phyloP scores from a whole-genome alignment of 2,888 invertebrate genomes.

The Phalera bucephala region DNA sequence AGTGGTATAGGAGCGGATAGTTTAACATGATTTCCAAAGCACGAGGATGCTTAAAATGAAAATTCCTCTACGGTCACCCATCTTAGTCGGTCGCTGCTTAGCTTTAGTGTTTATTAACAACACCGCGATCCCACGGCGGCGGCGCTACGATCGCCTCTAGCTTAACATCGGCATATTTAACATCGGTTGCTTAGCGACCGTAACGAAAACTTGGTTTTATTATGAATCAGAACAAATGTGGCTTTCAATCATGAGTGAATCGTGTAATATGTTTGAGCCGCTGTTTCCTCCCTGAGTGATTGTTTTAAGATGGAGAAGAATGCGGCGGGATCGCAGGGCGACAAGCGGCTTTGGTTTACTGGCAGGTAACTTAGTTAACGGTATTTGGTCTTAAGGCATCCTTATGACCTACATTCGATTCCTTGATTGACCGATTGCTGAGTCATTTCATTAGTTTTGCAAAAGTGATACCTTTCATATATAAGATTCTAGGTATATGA shows the following conservation, averaged over 20 bases:
- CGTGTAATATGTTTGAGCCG: slow-evolving; percentile 39
- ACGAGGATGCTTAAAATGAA: no score
- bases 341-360: not conserved
- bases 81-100: no score
- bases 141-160: no score
- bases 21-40: no score
- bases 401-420: not conserved
- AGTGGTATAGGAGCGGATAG: no score
- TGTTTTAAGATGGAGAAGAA: slow-evolving; percentile 4
- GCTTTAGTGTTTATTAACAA: no score
- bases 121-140: no score
- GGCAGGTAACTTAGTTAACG: slow-evolving; percentile 8
- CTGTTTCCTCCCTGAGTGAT: slow-evolving; percentile 57
- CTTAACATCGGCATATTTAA: no score
- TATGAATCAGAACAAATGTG: slow-evolving; percentile 34
- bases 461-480: no score
- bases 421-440: not conserved
- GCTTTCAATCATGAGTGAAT: slow-evolving; percentile 45
- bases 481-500: no score
- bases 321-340: not conserved
- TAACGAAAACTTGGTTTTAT: slow-evolving; percentile 42
- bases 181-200: slow-evolving; percentile 56
- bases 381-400: no score
- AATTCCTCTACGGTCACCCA: no score
- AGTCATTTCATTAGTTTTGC: not conserved